These are phyloP conservation scores for Andrena chrysosceles DNA, from an alignment of 2,888 invertebrate genomes.

Conservation along the genomic window DNA sequence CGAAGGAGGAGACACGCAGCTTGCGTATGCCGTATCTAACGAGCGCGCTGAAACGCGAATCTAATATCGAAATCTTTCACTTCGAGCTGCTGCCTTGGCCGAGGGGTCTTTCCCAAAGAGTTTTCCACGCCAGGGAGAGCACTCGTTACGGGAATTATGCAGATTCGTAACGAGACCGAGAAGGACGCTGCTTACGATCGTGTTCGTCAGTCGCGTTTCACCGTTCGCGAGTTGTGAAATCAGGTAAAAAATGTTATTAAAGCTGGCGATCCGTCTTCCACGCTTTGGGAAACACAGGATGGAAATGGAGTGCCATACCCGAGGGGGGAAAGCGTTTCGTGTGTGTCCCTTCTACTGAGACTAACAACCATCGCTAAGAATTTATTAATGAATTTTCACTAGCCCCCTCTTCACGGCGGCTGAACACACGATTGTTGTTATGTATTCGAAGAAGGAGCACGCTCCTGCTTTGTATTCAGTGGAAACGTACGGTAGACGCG, in stretches of 20 bases:
- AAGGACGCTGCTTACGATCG: constrained; percentile 9
- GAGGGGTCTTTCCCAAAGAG: constrained; percentile 30
- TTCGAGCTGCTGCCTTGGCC: constrained; percentile 28
- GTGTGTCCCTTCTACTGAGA: constrained; percentile 29
- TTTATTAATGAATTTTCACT: constrained; percentile 37
- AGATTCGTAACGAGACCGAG: constrained; percentile 30
- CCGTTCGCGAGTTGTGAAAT: constrained; percentile 37
- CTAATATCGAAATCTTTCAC: constrained; percentile 74
- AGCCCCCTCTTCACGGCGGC: constrained; percentile 13
- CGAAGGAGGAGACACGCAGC: constrained; percentile 81
- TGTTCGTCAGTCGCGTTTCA: constrained; percentile 10
- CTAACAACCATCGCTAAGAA: constrained; percentile 35
- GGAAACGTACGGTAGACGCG: background rate
- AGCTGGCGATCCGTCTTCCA: constrained; percentile 27
- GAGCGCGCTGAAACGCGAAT: constrained; percentile 78
- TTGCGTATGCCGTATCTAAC: constrained; percentile 83
- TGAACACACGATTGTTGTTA: background rate
- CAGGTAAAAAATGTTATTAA: constrained; percentile 9
- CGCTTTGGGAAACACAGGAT: constrained; percentile 13
- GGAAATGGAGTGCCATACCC: background rate
- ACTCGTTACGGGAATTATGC: constrained; percentile 48
- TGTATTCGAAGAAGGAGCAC: background rate
- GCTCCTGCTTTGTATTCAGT: background rate
- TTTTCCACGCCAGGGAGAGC: constrained; percentile 53
- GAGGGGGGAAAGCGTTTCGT: constrained; percentile 16